Percentiles rank a stretch among this genome's conserved stretches.
These are phyloP conservation scores for Cheilosia soror DNA, from an alignment of 2,888 invertebrate genomes.

Conservation along the genomic window DNA sequence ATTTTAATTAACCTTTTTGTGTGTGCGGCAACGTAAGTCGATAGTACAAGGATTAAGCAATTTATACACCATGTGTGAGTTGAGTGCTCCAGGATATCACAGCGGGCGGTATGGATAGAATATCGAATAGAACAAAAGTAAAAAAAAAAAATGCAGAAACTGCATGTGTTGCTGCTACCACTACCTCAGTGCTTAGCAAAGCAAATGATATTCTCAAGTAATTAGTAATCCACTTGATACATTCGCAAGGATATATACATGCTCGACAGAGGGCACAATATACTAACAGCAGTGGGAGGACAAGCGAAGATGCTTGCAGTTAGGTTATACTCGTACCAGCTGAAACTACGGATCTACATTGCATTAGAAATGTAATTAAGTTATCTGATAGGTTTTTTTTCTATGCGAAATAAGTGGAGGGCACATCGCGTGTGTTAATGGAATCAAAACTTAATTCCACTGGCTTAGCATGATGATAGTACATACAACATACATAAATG, in stretches of 20 bases:
- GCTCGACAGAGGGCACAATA: not conserved
- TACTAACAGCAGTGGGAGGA: conserved; percentile 3
- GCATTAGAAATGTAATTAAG: conserved; percentile 70
- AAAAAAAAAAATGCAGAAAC: not conserved
- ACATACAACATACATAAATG: not conserved
- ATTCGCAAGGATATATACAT: conserved; percentile 31
- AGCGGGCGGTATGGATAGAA: not conserved
- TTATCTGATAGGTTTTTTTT: conserved; percentile 41
- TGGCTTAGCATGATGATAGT: conserved; percentile 14
- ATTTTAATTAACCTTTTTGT: conserved; percentile 74
- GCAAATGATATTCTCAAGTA: conserved; percentile 66
- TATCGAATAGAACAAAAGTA: conserved; percentile 36
- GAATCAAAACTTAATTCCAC: conserved; percentile 63
- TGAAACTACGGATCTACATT: conserved; percentile 44
- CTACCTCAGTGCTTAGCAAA: conserved; percentile 16
- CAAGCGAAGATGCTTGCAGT: conserved; percentile 6
- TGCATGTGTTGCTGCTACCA: conserved; percentile 29
- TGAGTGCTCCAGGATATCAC: conserved; percentile 43
- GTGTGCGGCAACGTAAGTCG: conserved; percentile 43
- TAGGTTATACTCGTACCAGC: not conserved
- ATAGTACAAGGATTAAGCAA: conserved; percentile 68
- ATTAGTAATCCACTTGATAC: conserved; percentile 71
- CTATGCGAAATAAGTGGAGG: conserved; percentile 14
- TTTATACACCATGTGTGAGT: conserved; percentile 29
- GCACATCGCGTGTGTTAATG: conserved; percentile 68